Evolutionary conservation across 2,113 vertebrate species (phyloP), one percentile per base, ranked within the genome.

Genomic region (Clarias gariepinus): DNA sequence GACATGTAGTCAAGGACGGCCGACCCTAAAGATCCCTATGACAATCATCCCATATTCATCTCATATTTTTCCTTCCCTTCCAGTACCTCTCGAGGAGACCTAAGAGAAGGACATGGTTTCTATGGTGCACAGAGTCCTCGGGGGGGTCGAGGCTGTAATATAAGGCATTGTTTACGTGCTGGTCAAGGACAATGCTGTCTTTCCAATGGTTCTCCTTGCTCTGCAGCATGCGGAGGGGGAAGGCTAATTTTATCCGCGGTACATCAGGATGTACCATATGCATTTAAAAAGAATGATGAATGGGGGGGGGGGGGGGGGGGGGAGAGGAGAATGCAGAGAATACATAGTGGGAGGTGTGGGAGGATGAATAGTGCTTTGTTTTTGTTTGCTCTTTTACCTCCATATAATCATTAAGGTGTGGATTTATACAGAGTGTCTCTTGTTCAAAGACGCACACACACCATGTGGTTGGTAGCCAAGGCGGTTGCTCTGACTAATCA

Each of bases 111-210:
- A 85, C 21, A 66, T 71, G 79, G 63, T 87, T 89, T 88, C 88
- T 82, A 87, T 87, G 81, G 87, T 87, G 85, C 53, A 19, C 21
- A 47, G 68, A 66, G 76, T 58, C 58, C 86, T 88, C 74, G 36
- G 84, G 81, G 88, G 73, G 77, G 47, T 47, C 8, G 47, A 63
- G 60, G 58, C 83, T 81, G 87, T 84, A 83, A 89, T 90, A 84
- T 85, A 83, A 76, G 73, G 80, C 86, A 89, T 89, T 89, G 89
- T 90, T 90, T 91, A 88, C 83, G n/a, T 55, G 85, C 89, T 84
- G 87, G 84, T 82, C 69, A 71, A 80, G 85, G 87, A 91, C 87
- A 90, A 83, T 85, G 61, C 55, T 84, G 69, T n/a, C 73, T 28
- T 87, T 41, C 47, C 76, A 68, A 33, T 63, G 16, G 86, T 86